Evolutionary conservation across 2,888 invertebrate species (phyloP).

Genomic region (Xanthorhoe spadicearia): DNA sequence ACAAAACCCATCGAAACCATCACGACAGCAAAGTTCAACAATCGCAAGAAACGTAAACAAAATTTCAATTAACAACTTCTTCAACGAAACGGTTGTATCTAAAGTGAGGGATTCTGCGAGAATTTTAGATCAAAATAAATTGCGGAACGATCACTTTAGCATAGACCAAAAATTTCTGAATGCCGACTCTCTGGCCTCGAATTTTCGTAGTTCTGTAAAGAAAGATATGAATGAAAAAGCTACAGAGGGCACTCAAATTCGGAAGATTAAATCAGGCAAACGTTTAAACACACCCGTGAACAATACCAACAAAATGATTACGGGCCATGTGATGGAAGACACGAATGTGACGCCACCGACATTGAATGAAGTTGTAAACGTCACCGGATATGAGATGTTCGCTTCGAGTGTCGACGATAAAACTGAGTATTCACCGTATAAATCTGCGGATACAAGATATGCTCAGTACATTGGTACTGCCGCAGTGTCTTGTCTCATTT

Average conservation of each 20-base stretch:
- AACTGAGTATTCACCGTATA: conserved; percentile 72
- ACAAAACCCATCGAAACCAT: conserved; percentile 43
- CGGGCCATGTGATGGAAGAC: conserved; percentile 37
- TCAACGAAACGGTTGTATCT: conserved; percentile 61
- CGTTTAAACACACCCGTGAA: conserved; percentile 71
- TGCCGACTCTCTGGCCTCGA: conserved; percentile 54
- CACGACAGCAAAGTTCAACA: conserved; percentile 48
- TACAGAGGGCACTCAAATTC: conserved; percentile 47
- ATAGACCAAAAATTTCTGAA: conserved; percentile 69
- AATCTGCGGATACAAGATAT: conserved; percentile 64
- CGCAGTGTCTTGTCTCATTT: conserved; percentile 83
- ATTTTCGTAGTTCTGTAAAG: conserved; percentile 50
- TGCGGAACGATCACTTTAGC: conserved; percentile 66
- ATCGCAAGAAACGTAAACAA: conserved; percentile 57
- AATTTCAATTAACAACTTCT: conserved; percentile 57
- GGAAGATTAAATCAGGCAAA: conserved; percentile 64
- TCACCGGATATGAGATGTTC: conserved; percentile 52
- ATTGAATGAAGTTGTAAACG: conserved; percentile 54
- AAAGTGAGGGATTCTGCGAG: conserved; percentile 66
- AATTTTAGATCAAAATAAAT: conserved; percentile 69
- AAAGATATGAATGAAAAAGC: conserved; percentile 50
- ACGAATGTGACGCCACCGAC: conserved; percentile 50
- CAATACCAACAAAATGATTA: conserved; percentile 48
- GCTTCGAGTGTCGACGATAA: conserved; percentile 65
- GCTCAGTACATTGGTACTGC: conserved; percentile 83